Percentiles rank a stretch among this genome's conserved stretches.
These are phyloP conservation scores for Netta rufina DNA, from an alignment of 2,797 vertebrate species.

Conservation along the genomic window DNA sequence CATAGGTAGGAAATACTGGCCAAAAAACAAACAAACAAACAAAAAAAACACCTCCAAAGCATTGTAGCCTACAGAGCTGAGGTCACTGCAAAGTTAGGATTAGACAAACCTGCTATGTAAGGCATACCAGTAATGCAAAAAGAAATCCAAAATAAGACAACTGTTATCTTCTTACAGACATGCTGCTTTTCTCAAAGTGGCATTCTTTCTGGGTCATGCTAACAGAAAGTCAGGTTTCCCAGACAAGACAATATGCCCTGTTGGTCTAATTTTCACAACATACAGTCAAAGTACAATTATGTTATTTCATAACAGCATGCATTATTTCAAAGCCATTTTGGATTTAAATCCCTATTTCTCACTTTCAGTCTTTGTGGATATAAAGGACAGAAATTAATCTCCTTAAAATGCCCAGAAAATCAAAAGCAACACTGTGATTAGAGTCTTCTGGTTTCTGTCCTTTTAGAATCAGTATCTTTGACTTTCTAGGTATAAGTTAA, in stretches of 20 bases:
- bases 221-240: not conserved
- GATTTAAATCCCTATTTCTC: not conserved
- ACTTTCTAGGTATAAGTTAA: not conserved
- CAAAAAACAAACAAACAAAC: not conserved
- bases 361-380: not conserved
- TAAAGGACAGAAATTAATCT: not conserved
- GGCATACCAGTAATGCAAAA: not conserved
- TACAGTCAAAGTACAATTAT: not conserved
- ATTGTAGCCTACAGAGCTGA: not conserved
- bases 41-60: not conserved
- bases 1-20: not conserved
- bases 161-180: not conserved
- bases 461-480: not conserved
- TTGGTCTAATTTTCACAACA: not conserved
- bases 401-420: not conserved
- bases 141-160: not conserved
- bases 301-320: not conserved
- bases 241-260: not conserved
- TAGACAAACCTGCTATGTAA: not conserved
- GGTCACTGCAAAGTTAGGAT: not conserved
- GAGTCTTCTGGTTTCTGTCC: not conserved
- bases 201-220: not conserved
- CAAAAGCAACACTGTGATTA: not conserved
- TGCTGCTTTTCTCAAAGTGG: not conserved
- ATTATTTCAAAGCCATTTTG: not conserved